These are phyloP conservation scores for Polypedilum vanderplanki DNA, from an alignment of 1,140 invertebrate genomes.

Conservation along the genomic window DNA sequence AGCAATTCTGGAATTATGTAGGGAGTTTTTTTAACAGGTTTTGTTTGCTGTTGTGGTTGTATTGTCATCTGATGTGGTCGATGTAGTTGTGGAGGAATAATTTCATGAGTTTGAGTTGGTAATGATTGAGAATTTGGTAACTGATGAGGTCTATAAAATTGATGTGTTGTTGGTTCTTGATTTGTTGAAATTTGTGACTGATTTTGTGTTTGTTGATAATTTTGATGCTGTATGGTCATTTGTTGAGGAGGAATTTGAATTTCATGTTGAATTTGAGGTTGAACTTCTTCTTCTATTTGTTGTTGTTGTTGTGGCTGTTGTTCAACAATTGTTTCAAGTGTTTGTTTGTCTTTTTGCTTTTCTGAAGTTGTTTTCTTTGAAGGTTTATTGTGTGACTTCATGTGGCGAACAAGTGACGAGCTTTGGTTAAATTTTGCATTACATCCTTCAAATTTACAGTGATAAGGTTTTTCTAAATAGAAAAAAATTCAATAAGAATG, in stretches of 20 bases:
- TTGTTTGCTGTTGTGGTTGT: background rate
- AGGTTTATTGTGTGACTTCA: background rate
- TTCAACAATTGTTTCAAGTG: too few species aligned
- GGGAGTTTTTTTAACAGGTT: background rate
- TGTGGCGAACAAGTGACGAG: background rate
- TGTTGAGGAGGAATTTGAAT: background rate
- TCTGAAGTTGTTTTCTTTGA: background rate
- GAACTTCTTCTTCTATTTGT: background rate
- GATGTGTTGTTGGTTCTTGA: too few species aligned
- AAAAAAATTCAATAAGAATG: too few species aligned
- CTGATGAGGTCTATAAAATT: background rate
- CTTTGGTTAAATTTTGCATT: slow-evolving; percentile 15
- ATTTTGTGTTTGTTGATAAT: background rate
- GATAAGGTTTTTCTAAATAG: background rate
- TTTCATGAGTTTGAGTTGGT: background rate
- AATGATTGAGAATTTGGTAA: background rate
- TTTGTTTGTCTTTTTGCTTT: background rate
- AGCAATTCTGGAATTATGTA: background rate
- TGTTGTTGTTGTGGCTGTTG: too few species aligned
- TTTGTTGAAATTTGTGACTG: background rate
- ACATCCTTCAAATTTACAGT: background rate
- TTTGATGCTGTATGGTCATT: background rate
- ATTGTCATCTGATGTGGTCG: background rate
- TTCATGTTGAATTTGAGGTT: too few species aligned
- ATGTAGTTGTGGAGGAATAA: background rate